Percentiles rank a stretch among this genome's conserved stretches.
phyloP scores from a whole-genome alignment of 2,797 vertebrate genomes.

The Threskiornis aethiopicus region DNA sequence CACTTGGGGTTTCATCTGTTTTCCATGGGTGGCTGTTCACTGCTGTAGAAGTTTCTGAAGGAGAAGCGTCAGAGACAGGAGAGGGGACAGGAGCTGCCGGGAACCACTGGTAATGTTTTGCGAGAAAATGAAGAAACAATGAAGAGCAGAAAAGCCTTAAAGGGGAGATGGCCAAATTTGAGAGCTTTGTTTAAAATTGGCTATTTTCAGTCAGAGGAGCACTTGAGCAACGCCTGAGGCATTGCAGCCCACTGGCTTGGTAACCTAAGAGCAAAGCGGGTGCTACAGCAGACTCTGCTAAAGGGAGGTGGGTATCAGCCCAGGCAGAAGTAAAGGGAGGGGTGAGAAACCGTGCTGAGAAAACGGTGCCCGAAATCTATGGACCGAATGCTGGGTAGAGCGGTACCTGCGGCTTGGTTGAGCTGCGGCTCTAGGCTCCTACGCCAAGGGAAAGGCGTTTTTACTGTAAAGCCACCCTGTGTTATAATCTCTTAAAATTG shows the following conservation, averaged over 20 bases:
- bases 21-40: background rate
- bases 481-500: background rate
- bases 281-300: background rate
- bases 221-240: background rate
- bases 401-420: background rate
- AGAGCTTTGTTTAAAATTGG: background rate
- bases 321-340: background rate
- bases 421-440: background rate
- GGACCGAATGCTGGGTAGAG: background rate
- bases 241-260: background rate
- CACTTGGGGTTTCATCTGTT: background rate
- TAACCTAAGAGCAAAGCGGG: background rate
- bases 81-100: background rate
- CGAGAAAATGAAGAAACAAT: background rate
- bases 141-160: background rate
- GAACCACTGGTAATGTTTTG: background rate
- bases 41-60: background rate
- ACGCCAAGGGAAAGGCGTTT: background rate
- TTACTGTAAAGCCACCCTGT: background rate
- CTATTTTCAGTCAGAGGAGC: background rate
- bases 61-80: background rate
- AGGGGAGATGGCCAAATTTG: background rate
- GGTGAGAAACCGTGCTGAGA: background rate
- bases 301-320: background rate
- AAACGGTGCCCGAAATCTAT: accelerated